Evolutionary conservation across 2,888 invertebrate species (phyloP).

Genomic region (Ochropacha duplaris): DNA sequence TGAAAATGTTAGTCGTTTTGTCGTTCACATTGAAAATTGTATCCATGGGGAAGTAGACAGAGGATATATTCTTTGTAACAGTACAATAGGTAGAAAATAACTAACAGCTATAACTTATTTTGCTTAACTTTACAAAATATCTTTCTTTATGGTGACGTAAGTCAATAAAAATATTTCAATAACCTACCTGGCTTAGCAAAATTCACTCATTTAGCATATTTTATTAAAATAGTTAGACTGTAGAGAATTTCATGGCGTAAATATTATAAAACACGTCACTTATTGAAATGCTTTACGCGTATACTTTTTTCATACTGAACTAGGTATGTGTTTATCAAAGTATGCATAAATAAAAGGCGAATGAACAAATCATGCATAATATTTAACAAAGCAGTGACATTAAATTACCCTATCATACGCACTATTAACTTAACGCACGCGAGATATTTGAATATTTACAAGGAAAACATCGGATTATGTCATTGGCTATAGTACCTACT

Average conservation of each 20-base stretch:
- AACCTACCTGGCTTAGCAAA: not conserved
- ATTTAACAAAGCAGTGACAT: conserved; percentile 3
- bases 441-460: conserved; percentile 52
- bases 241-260: conserved; percentile 22
- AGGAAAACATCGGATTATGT: conserved; percentile 45
- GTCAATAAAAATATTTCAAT: not conserved
- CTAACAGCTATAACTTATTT: not conserved
- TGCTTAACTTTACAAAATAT: not conserved
- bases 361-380: conserved; percentile 6
- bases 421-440: conserved; percentile 38
- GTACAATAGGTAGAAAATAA: not conserved
- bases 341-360: not conserved
- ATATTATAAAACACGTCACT: conserved; percentile 12
- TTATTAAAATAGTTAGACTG: conserved; percentile 15
- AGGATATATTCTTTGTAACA: not conserved
- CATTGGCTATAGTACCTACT: conserved; percentile 33
- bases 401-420: conserved; percentile 11
- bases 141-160: not conserved
- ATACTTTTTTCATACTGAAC: not conserved
- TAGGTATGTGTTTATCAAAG: conserved; percentile 3
- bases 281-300: not conserved
- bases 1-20: conserved; percentile 56
- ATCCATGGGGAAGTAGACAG: conserved; percentile 30
- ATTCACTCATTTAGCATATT: not conserved
- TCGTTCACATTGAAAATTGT: conserved; percentile 45